Conservation (phyloP, 2,797 vertebrate genomes). For the Salarias fasciatus region DNA sequence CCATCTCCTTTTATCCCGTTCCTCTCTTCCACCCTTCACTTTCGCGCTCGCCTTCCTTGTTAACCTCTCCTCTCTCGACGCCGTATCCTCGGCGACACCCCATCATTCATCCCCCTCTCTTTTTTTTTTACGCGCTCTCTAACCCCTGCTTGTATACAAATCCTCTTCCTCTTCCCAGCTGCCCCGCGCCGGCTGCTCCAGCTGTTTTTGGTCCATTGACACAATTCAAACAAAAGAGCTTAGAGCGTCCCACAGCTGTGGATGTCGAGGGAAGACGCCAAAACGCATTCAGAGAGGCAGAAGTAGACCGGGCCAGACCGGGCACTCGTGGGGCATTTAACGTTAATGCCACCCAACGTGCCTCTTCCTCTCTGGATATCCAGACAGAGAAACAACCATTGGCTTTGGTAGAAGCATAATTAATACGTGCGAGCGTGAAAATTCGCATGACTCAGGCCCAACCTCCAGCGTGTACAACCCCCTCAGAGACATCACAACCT, state of each 20-base stretch:
- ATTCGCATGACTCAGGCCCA: slow-evolving; percentile 41
- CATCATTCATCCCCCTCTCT: slow-evolving; percentile 55
- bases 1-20: slow-evolving; percentile 33
- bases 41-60: slow-evolving; percentile 36
- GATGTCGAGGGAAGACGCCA: slow-evolving; percentile 54
- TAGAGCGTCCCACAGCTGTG: slow-evolving; percentile 73
- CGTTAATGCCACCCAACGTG: slow-evolving; percentile 3
- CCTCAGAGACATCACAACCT: slow-evolving; percentile 43
- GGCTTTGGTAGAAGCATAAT: slow-evolving; percentile 15
- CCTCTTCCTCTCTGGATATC: not conserved
- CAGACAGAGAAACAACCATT: slow-evolving; percentile 1
- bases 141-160: slow-evolving; percentile 66
- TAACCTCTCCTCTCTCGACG: slow-evolving; percentile 57
- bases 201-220: slow-evolving; percentile 77
- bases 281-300: slow-evolving; percentile 51
- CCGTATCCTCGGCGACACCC: slow-evolving; percentile 44
- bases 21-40: slow-evolving; percentile 24
- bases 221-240: slow-evolving; percentile 76
- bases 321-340: slow-evolving; percentile 33
- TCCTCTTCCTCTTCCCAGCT: slow-evolving; percentile 72
- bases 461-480: slow-evolving; percentile 25
- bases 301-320: slow-evolving; percentile 26
- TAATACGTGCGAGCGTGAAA: slow-evolving; percentile 40
- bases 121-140: slow-evolving; percentile 54
- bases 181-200: slow-evolving; percentile 72